A percentile compares a stretch with the other conserved stretches of the same genome.
Evolutionary conservation across 2,113 vertebrate species (phyloP).

Genomic region (Periophthalmodon schlosseri): DNA sequence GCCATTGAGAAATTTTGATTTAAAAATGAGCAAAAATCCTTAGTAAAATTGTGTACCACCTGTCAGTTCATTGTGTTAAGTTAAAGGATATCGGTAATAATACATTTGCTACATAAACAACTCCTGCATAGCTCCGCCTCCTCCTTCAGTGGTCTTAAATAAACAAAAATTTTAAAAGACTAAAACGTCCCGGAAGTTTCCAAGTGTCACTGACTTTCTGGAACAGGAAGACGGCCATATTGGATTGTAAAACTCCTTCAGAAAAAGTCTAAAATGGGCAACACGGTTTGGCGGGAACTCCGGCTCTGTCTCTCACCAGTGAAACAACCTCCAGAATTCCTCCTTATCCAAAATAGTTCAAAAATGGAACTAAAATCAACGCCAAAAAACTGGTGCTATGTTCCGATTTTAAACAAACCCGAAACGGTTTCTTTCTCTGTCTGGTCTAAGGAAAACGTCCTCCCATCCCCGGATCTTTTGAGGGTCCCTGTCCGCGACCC

Average conservation of each 20-base stretch:
- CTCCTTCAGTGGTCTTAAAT: conserved; percentile 21
- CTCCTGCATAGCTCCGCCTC: conserved; percentile 26
- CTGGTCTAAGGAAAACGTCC: conserved; percentile 70
- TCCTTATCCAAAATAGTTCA: conserved; percentile 21
- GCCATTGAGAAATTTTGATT: conserved; percentile 1
- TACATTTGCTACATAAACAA: conserved; percentile 57
- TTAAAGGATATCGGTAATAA: conserved; percentile 26
- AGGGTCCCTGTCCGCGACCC: conserved; percentile 38
- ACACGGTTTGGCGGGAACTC: conserved; percentile 13
- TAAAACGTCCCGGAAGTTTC: conserved; percentile 44
- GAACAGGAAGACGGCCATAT: conserved; percentile 66
- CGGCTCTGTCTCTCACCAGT: conserved; percentile 60
- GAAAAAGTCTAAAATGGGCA: conserved; percentile 46
- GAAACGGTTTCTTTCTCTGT: conserved; percentile 50
- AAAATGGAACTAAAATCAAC: conserved; percentile 48
- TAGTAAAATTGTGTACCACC: conserved; percentile 20
- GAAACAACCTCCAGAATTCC: conserved; percentile 65
- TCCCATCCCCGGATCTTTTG: conserved; percentile 41
- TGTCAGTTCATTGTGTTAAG: neutral
- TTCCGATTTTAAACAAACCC: conserved; percentile 61
- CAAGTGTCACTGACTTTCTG: conserved; percentile 49
- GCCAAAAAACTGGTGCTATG: conserved; percentile 61
- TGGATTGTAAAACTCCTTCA: conserved; percentile 68
- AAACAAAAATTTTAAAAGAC: conserved; percentile 17
- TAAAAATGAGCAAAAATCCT: conserved; percentile 30